Conservation (phyloP, 2,888 invertebrate genomes). For the Drosophila ustulata region DNA sequence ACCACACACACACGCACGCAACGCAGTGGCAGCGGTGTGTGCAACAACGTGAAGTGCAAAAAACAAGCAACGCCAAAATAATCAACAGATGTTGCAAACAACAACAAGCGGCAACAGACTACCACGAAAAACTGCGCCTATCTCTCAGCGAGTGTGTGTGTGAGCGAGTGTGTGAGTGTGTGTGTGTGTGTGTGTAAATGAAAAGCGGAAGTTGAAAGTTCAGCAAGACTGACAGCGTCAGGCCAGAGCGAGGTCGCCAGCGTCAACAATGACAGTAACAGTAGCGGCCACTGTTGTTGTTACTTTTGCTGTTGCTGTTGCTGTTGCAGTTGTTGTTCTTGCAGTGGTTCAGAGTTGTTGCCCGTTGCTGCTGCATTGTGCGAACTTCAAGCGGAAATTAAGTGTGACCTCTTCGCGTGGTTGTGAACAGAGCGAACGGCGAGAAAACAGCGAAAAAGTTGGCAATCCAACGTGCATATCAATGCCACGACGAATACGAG, state of each 20-base stretch:
- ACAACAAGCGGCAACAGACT: slow-evolving; percentile 46
- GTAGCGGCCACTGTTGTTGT: slow-evolving; percentile 49
- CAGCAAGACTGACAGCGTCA: slow-evolving; percentile 69
- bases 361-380: slow-evolving; percentile 34
- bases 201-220: slow-evolving; percentile 79
- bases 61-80: slow-evolving; percentile 69
- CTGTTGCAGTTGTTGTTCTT: slow-evolving; percentile 3
- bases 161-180: slow-evolving; percentile 6
- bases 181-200: slow-evolving; percentile 63
- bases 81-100: slow-evolving; percentile 77
- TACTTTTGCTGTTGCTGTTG: slow-evolving; percentile 1
- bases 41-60: slow-evolving; percentile 57
- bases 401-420: slow-evolving; percentile 79
- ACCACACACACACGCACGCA: slow-evolving; percentile 44
- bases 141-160: slow-evolving; percentile 19
- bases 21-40: slow-evolving; percentile 25
- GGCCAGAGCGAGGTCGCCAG: slow-evolving; percentile 59
- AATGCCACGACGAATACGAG: slow-evolving; percentile 38
- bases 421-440: slow-evolving; percentile 47
- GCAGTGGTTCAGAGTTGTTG: slow-evolving; percentile 10
- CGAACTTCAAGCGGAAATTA: slow-evolving; percentile 76
- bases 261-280: slow-evolving; percentile 71
- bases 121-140: slow-evolving; percentile 50
- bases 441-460: slow-evolving; percentile 50
- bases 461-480: slow-evolving; percentile 58